Evolutionary conservation across 2,797 vertebrate genomes (phyloP).

Genomic region (Pelochelys cantorii): DNA sequence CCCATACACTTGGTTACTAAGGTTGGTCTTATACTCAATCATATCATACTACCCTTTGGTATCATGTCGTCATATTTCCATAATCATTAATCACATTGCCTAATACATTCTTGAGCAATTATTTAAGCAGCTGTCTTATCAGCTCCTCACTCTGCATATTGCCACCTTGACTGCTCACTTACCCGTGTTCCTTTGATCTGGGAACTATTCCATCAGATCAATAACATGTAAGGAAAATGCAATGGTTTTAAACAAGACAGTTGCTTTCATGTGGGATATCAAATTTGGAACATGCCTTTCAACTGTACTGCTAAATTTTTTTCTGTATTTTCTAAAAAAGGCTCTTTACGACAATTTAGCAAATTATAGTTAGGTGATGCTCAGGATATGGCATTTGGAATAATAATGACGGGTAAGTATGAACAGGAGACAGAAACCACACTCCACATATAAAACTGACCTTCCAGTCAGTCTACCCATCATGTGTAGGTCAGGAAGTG

Average conservation of each 20-base stretch:
- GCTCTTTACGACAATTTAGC: constrained; percentile 43
- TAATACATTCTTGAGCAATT: constrained; percentile 69
- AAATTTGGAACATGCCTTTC: constrained; percentile 60
- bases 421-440: constrained; percentile 33
- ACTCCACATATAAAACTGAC: not conserved
- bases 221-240: constrained; percentile 59
- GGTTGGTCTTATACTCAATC: constrained; percentile 65
- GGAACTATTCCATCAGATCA: constrained; percentile 68
- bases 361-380: constrained; percentile 39
- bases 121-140: constrained; percentile 71
- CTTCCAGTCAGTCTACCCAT: constrained; percentile 15
- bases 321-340: constrained; percentile 2
- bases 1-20: not conserved
- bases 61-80: constrained; percentile 73
- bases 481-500: constrained; percentile 8
- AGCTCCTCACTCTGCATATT: constrained; percentile 54
- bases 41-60: constrained; percentile 46
- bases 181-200: constrained; percentile 62
- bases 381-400: constrained; percentile 25
- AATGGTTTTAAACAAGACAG: constrained; percentile 51
- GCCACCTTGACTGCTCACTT: constrained; percentile 67
- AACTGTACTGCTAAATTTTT: constrained; percentile 43
- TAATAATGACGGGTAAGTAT: constrained; percentile 22
- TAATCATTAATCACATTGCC: constrained; percentile 75
- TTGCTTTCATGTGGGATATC: constrained; percentile 70